These are phyloP conservation scores for Dolichopus griseipennis DNA, from an alignment of 2,888 invertebrate species.

Conservation along the genomic window DNA sequence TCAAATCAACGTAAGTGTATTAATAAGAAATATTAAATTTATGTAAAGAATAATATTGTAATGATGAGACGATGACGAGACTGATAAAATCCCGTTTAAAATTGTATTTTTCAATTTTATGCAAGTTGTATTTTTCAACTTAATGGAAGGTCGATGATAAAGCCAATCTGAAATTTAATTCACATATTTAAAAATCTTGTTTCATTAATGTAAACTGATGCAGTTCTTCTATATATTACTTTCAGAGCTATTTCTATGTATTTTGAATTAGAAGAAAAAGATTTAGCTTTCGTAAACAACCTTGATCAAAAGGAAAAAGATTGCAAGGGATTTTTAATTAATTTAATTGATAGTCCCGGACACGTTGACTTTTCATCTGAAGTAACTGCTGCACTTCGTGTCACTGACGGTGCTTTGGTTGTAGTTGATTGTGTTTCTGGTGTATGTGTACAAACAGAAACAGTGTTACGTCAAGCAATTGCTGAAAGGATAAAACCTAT, in stretches of 20 bases:
- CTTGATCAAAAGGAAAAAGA: constrained; percentile 84
- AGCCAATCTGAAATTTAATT: constrained; percentile 21
- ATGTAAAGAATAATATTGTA: not conserved
- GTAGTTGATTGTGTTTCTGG: constrained; percentile 99
- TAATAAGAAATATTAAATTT: constrained; percentile 5
- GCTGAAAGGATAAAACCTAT: constrained; percentile 99
- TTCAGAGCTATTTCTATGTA: constrained; percentile 96
- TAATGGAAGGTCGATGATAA: constrained; percentile 14
- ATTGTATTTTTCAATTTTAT: constrained; percentile 16
- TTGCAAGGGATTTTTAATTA: constrained; percentile 96
- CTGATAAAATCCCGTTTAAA: constrained; percentile 18
- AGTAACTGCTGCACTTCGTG: constrained; percentile 98
- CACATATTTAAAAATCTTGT: not conserved
- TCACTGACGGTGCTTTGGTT: constrained; percentile 98
- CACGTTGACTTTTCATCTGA: constrained; percentile 99
- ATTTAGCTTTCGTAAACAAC: constrained; percentile 86
- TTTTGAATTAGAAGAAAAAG: constrained; percentile 93
- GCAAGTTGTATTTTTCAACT: constrained; percentile 15
- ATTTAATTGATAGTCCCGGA: constrained; percentile 98
- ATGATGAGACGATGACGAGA: constrained; percentile 29
- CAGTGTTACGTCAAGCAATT: constrained; percentile 98
- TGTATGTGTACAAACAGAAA: constrained; percentile 99
- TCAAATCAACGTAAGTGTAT: constrained; percentile 94
- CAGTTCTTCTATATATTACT: constrained; percentile 26
- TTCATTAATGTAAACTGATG: not conserved